Evolutionary conservation across 2,113 vertebrate species (phyloP).

Genomic region (Puffinus mauretanicus): DNA sequence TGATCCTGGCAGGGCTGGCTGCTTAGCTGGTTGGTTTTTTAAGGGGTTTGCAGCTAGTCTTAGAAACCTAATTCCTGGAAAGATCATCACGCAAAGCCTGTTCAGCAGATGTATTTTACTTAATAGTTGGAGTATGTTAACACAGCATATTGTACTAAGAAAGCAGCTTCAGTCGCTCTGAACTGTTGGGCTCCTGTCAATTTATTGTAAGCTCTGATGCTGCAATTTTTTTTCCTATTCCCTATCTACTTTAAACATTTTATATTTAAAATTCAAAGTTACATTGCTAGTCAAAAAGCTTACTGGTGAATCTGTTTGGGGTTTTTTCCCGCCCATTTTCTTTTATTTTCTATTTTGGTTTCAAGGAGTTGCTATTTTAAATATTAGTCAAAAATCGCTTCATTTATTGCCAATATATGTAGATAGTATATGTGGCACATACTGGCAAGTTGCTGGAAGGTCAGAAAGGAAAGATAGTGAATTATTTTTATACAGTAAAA

Average conservation of each 20-base stretch:
- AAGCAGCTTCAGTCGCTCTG: not conserved
- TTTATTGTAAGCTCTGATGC: not conserved
- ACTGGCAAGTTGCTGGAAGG: not conserved
- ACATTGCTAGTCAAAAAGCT: not conserved
- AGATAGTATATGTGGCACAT: not conserved
- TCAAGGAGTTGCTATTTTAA: not conserved
- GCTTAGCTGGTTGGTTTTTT: not conserved
- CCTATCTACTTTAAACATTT: not conserved
- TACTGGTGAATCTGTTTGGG: not conserved
- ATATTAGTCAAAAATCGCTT: not conserved
- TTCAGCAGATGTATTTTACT: not conserved
- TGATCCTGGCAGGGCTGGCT: not conserved
- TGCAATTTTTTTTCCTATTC: not conserved
- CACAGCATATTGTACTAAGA: not conserved
- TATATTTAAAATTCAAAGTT: not conserved
- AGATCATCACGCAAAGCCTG: not conserved
- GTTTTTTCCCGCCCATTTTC: accelerated
- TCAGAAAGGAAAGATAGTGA: not conserved
- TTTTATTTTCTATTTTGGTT: not conserved
- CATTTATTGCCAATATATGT: not conserved
- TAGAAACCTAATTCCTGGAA: not conserved
- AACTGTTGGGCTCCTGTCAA: not conserved
- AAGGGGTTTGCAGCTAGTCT: not conserved
- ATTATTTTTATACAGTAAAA: not conserved
- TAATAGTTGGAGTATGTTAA: not conserved